These are phyloP conservation scores for Aproaerema taeniolella DNA, from an alignment of 2,888 invertebrate genomes.

Conservation along the genomic window DNA sequence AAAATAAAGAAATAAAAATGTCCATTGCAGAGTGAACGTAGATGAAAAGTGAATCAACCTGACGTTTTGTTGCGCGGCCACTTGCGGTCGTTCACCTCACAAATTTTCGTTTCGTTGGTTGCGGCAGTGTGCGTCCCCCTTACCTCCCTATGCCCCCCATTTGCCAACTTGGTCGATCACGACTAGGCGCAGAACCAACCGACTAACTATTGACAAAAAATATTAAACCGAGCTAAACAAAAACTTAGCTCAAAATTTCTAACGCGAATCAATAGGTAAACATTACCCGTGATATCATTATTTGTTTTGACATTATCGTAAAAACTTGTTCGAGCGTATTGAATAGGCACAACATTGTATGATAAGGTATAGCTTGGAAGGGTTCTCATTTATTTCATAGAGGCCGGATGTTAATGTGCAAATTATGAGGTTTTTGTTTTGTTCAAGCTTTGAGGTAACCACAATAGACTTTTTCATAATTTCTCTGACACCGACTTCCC, in stretches of 20 bases:
- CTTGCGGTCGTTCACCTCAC: slow-evolving; percentile 72
- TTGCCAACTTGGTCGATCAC: slow-evolving; percentile 57
- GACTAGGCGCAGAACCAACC: slow-evolving; percentile 41
- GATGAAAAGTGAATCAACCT: slow-evolving; percentile 77
- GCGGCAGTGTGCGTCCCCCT: slow-evolving; percentile 40
- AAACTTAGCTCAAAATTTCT: neutral
- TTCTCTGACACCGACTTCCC: slow-evolving; percentile 20
- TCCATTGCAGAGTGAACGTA: slow-evolving; percentile 56
- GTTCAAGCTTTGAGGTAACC: slow-evolving; percentile 1
- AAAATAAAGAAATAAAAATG: slow-evolving; percentile 45
- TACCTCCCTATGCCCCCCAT: slow-evolving; percentile 39
- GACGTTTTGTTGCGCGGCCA: slow-evolving; percentile 69
- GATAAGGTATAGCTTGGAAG: neutral
- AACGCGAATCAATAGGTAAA: neutral
- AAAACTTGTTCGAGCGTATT: neutral
- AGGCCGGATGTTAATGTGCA: slow-evolving; percentile 23
- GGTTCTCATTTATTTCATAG: no score
- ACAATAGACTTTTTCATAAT: slow-evolving; percentile 5
- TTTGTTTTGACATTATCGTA: slow-evolving; percentile 3
- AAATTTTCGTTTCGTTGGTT: slow-evolving; percentile 76
- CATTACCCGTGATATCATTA: neutral
- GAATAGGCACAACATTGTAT: neutral
- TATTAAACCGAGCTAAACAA: slow-evolving; percentile 7
- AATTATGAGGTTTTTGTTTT: slow-evolving; percentile 3
- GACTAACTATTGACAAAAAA: slow-evolving; percentile 37